Evolutionary conservation across 2,797 vertebrate genomes (phyloP).

Genomic region (Cephalopachus bancanus): DNA sequence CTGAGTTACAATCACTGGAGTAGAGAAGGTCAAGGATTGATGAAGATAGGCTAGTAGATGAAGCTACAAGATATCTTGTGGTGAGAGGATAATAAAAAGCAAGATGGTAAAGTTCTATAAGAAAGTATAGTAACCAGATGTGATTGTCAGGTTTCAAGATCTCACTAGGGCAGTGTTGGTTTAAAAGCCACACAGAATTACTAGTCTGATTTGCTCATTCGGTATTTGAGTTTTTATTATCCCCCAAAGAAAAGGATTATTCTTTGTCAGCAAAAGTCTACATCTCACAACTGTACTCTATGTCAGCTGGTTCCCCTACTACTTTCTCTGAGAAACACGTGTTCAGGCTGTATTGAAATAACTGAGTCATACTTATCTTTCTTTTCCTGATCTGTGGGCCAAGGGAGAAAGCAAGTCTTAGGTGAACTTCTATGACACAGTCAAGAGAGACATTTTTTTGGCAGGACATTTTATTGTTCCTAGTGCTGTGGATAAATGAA

Average conservation of each 20-base stretch:
- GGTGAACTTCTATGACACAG: neutral
- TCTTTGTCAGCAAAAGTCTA: neutral
- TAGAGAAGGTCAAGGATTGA: neutral
- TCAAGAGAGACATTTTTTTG: neutral
- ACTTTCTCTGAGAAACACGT: neutral
- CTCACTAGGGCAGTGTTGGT: neutral
- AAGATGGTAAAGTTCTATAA: neutral
- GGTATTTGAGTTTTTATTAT: neutral
- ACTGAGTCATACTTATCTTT: neutral
- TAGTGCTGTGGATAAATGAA: neutral
- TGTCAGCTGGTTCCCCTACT: neutral
- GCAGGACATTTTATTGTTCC: neutral
- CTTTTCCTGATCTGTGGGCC: neutral
- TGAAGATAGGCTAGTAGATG: fast-evolving
- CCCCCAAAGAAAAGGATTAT: neutral
- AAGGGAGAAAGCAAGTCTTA: neutral
- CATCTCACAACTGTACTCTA: neutral
- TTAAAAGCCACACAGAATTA: neutral
- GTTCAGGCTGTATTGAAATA: neutral
- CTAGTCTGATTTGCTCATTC: neutral
- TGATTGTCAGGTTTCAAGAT: neutral
- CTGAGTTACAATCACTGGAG: neutral
- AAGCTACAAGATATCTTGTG: no score
- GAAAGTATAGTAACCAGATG: neutral
- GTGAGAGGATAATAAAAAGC: neutral